Evolutionary conservation across 2,113 vertebrate species (phyloP).

Genomic region (Oreochromis niloticus): DNA sequence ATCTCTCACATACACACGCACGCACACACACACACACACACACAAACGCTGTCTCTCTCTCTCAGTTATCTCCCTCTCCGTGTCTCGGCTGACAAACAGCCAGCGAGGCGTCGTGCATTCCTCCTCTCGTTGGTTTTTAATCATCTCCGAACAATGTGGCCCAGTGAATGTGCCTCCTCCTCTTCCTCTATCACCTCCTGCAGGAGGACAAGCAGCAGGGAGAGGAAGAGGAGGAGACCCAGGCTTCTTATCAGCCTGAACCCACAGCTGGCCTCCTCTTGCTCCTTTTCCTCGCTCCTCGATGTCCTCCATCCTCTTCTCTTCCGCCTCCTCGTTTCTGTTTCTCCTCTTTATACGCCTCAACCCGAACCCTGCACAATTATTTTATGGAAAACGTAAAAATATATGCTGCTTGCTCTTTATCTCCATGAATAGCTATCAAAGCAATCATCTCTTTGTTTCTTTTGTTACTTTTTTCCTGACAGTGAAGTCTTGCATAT

Average conservation of each 20-base stretch:
- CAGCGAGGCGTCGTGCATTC: constrained; percentile 53
- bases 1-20: constrained; percentile 11
- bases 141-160: constrained; percentile 65
- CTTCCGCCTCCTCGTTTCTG: neutral
- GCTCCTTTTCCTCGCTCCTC: neutral
- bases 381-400: neutral
- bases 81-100: constrained; percentile 66
- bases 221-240: neutral
- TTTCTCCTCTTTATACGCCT: neutral
- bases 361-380: neutral
- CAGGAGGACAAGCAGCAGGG: neutral
- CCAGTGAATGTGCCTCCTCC: constrained; percentile 14
- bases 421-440: neutral
- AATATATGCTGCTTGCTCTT: neutral
- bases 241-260: neutral
- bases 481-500: neutral
- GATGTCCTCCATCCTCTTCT: neutral
- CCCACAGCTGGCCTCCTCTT: neutral
- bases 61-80: constrained; percentile 53
- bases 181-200: constrained; percentile 11
- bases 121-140: constrained; percentile 66
- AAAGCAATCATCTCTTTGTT: neutral
- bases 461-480: neutral
- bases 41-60: constrained; percentile 8
- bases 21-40: constrained; percentile 11